These are phyloP conservation scores for Melitaea athalia DNA, from an alignment of 2,888 invertebrate genomes.

Conservation along the genomic window DNA sequence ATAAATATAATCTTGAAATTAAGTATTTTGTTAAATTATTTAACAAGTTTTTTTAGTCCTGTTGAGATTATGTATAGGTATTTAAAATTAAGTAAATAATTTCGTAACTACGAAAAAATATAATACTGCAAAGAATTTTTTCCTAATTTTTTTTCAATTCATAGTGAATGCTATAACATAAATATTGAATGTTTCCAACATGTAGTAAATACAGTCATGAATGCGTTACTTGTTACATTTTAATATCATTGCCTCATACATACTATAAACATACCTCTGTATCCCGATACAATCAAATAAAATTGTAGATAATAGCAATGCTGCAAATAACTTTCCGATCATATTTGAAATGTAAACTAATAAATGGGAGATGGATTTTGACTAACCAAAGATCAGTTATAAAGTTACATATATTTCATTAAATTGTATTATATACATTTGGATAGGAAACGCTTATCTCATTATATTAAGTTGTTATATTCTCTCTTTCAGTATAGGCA, in stretches of 20 bases:
- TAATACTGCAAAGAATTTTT: not conserved
- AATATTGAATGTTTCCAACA: constrained; percentile 2
- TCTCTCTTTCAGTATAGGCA: constrained; percentile 89
- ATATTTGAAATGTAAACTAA: constrained; percentile 73
- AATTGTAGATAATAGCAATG: constrained; percentile 63
- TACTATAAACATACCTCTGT: constrained; percentile 33
- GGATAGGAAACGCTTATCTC: not conserved
- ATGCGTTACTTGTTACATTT: not conserved
- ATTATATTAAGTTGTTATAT: constrained; percentile 27
- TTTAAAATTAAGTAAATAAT: too few relatives aligned
- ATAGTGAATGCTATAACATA: constrained; percentile 5
- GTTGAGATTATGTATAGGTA: too few relatives aligned
- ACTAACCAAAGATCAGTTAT: constrained; percentile 30
- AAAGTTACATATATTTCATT: constrained; percentile 4
- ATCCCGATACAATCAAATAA: constrained; percentile 51
- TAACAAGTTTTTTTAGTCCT: too few relatives aligned
- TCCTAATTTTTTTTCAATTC: not conserved
- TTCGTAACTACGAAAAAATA: not conserved
- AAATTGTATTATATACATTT: constrained; percentile 1
- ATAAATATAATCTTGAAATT: too few relatives aligned
- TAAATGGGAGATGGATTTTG: constrained; percentile 66
- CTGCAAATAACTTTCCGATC: constrained; percentile 76
- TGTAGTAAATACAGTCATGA: not conserved
- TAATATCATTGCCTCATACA: constrained; percentile 62
- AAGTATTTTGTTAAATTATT: too few relatives aligned